Percentiles rank a stretch among this genome's conserved stretches.
phyloP scores from a whole-genome alignment of 2,797 vertebrate genomes.

The Xenopus petersii region DNA sequence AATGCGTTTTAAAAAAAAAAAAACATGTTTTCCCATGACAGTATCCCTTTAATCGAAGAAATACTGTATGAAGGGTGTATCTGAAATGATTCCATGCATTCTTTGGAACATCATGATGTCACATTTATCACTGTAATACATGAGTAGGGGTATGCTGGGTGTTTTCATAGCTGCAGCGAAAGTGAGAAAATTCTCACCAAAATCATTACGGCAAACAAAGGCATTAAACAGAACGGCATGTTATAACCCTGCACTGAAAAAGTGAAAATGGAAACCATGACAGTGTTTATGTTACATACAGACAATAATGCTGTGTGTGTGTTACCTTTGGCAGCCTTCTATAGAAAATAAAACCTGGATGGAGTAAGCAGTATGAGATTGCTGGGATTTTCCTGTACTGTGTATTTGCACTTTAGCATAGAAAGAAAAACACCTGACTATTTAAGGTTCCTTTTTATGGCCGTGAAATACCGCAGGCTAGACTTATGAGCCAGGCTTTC shows the following conservation, averaged over 20 bases:
- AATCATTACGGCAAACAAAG: slow-evolving; percentile 38
- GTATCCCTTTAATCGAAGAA: no score
- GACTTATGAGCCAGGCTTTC: slow-evolving; percentile 37
- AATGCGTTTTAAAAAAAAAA: no score
- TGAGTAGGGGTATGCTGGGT: slow-evolving; percentile 4
- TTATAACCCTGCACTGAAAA: slow-evolving; percentile 39
- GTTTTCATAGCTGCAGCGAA: slow-evolving; percentile 53
- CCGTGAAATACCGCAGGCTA: slow-evolving; percentile 42
- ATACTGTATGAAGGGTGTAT: no score
- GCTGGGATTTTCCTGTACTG: slow-evolving; percentile 48
- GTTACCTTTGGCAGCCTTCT: slow-evolving; percentile 52
- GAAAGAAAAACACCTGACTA: slow-evolving; percentile 48
- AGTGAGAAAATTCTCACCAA: slow-evolving; percentile 38
- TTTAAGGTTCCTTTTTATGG: slow-evolving; percentile 38
- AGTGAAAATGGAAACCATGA: slow-evolving; percentile 50
- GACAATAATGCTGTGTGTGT: slow-evolving; percentile 52
- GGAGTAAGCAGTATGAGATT: slow-evolving; percentile 27
- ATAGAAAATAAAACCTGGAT: slow-evolving; percentile 26
- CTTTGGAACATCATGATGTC: slow-evolving; percentile 14
- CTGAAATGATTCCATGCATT: not conserved
- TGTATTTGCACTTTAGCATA: slow-evolving; percentile 34
- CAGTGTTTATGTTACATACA: slow-evolving; percentile 52
- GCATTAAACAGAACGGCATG: slow-evolving; percentile 36
- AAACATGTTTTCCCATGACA: no score
- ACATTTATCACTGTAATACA: slow-evolving; percentile 23